These are phyloP conservation scores for Nomada lathburiana DNA, from an alignment of 2,888 invertebrate genomes.

Conservation along the genomic window DNA sequence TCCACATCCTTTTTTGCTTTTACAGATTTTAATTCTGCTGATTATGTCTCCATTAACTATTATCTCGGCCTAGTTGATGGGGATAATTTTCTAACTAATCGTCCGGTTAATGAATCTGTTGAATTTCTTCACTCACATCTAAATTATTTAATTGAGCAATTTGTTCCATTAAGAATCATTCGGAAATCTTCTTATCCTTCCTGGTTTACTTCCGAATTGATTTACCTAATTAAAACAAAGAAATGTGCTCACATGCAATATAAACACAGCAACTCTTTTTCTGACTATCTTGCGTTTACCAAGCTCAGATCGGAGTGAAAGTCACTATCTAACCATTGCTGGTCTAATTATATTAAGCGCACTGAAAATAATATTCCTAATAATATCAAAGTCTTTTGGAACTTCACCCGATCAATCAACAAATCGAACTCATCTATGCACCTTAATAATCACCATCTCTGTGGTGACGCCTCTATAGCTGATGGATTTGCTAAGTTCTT, in stretches of 20 bases:
- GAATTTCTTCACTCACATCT: background rate
- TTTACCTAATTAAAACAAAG: background rate
- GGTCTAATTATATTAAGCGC: background rate
- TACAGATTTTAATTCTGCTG: background rate
- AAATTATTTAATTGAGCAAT: background rate
- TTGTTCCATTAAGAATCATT: background rate
- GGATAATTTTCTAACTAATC: slow-evolving; percentile 1
- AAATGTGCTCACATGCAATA: background rate
- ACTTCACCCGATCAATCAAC: background rate
- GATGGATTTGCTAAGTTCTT: slow-evolving; percentile 11
- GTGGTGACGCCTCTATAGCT: slow-evolving; percentile 7
- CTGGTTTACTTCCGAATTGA: background rate
- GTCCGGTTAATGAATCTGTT: background rate
- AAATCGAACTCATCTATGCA: background rate
- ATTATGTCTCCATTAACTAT: slow-evolving; percentile 3
- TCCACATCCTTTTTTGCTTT: background rate
- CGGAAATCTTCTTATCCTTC: background rate
- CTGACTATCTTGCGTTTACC: slow-evolving; percentile 1
- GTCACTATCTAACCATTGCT: background rate
- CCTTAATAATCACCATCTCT: background rate
- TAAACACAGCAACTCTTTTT: slow-evolving; percentile 2
- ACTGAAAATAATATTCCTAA: background rate
- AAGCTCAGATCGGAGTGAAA: background rate
- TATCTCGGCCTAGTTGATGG: background rate
- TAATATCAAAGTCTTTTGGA: background rate